These are phyloP conservation scores for Eupeodes corollae DNA, from an alignment of 1,140 invertebrate genomes.

Conservation along the genomic window DNA sequence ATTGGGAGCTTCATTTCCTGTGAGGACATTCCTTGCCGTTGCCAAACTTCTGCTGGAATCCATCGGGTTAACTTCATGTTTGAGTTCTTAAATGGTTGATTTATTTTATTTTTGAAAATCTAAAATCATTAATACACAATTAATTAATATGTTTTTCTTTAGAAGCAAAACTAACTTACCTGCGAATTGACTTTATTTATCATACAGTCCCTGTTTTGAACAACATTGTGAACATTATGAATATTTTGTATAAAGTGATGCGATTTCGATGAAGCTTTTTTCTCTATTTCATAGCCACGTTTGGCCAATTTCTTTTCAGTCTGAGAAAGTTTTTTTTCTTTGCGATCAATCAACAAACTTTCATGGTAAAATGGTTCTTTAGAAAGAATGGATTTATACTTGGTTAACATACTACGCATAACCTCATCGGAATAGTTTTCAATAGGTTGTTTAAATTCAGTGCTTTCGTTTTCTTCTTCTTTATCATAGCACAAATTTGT, in stretches of 20 bases:
- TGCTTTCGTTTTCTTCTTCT: conserved; percentile 67
- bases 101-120: too few species aligned
- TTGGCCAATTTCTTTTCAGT: conserved; percentile 89
- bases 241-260: conserved; percentile 4
- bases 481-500: conserved; percentile 88
- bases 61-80: conserved; percentile 46
- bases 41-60: conserved; percentile 81
- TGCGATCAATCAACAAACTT: conserved; percentile 86
- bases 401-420: conserved; percentile 58
- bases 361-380: conserved; percentile 95
- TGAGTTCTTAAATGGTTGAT: conserved; percentile 12
- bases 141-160: too few species aligned
- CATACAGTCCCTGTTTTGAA: neutral
- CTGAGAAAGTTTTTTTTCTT: conserved; percentile 89
- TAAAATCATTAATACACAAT: too few species aligned
- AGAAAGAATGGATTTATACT: conserved; percentile 58
- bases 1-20: conserved; percentile 86
- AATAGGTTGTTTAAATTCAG: conserved; percentile 56
- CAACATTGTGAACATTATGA: too few species aligned
- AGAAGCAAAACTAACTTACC: neutral
- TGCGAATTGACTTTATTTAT: neutral
- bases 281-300: conserved; percentile 86
- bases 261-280: conserved; percentile 64
- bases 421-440: conserved; percentile 72
- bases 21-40: conserved; percentile 83